phyloP scores from a whole-genome alignment of 30 jellyfish, hydroid and myxozoan species.

The Hydra vulgaris region DNA sequence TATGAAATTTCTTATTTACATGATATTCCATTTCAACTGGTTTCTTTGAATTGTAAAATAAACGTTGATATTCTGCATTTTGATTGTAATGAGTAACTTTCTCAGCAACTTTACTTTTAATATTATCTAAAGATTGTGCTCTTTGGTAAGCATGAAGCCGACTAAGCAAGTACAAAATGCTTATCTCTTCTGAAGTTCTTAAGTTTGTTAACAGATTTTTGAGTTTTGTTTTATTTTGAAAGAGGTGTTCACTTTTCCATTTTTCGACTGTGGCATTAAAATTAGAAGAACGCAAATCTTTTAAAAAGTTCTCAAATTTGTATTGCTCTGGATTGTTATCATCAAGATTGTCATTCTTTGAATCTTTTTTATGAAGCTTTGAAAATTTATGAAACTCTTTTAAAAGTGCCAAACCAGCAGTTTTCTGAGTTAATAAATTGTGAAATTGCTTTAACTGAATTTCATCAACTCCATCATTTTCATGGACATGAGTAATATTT shows the following conservation, averaged over 20 bases:
- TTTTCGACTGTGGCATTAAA: constrained; percentile 2
- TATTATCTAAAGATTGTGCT: neutral
- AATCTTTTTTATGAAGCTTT: neutral
- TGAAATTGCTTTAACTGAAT: constrained; percentile 1
- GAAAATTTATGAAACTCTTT: neutral
- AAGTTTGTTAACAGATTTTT: neutral
- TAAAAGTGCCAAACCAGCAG: constrained; percentile 5
- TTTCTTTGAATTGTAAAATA: neutral
- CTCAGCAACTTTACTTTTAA: neutral
- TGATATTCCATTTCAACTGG: neutral
- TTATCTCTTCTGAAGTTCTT: neutral
- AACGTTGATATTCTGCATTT: neutral
- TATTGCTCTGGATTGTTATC: neutral
- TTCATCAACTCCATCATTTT: neutral
- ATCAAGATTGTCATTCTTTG: neutral
- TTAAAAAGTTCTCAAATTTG: neutral
- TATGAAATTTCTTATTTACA: neutral
- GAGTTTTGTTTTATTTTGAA: neutral
- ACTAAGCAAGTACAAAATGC: neutral
- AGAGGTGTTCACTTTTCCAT: neutral
- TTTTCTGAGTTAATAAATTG: neutral
- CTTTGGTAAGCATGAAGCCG: neutral
- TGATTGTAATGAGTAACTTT: neutral
- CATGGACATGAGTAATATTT: neutral
- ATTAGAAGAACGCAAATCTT: neutral